Evolutionary conservation across 2,113 vertebrate genomes (phyloP).

Genomic region (Zosterops pallidus): DNA sequence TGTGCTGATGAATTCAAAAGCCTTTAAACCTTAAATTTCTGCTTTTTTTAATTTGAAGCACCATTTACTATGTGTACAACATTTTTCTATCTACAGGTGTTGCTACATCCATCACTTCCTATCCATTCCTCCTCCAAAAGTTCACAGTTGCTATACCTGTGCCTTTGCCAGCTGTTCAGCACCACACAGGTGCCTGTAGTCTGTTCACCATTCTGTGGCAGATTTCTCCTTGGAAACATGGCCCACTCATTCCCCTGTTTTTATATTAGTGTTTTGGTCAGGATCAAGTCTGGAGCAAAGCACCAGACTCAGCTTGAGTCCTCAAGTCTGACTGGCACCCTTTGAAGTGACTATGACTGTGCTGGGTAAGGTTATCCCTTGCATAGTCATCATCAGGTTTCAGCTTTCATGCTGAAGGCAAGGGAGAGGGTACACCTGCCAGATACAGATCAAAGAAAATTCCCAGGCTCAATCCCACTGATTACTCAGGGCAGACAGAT

Average conservation of each 20-base stretch:
- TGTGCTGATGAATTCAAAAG: not conserved
- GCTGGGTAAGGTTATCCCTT: not conserved
- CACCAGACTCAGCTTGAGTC: not conserved
- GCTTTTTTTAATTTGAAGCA: not conserved
- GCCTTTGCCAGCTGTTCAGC: not conserved
- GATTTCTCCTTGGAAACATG: not conserved
- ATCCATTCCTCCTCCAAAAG: not conserved
- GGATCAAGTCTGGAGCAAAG: not conserved
- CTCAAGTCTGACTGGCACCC: not conserved
- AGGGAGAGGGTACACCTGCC: not conserved
- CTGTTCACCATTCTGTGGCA: not conserved
- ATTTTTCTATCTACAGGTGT: not conserved
- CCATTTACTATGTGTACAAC: not conserved
- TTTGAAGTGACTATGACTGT: not conserved
- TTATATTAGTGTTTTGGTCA: not conserved
- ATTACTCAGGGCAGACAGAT: not conserved
- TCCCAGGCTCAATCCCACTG: not conserved
- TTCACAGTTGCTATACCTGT: not conserved
- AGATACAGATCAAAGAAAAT: not conserved
- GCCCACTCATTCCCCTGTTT: not conserved
- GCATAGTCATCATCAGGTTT: not conserved
- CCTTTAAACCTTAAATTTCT: not conserved
- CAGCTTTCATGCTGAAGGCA: not conserved
- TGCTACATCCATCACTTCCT: not conserved
- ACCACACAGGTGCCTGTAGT: fast-evolving